Percentiles rank a stretch among this genome's conserved stretches.
Conservation (phyloP, 2,888 invertebrate species). For the Macrophya annulata region DNA sequence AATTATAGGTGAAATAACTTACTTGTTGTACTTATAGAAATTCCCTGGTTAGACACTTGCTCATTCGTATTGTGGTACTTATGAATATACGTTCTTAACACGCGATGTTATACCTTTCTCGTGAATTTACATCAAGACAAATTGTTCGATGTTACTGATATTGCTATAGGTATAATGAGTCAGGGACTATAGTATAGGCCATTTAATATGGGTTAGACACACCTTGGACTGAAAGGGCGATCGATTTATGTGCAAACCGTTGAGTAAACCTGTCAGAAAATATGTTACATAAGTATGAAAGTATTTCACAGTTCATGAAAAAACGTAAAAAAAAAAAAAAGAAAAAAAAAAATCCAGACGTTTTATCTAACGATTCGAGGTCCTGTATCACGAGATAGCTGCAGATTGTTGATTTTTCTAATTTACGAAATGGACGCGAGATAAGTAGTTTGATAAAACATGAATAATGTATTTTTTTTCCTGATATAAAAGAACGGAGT, state of each 20-base stretch:
- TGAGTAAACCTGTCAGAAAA: not conserved
- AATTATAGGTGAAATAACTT: not conserved
- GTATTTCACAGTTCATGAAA: not conserved
- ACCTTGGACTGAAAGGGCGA: conserved; percentile 11
- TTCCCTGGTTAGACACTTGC: not conserved
- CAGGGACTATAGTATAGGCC: not conserved
- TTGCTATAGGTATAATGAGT: not conserved
- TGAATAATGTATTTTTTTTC: not conserved
- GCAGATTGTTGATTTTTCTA: not conserved
- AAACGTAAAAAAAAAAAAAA: not conserved
- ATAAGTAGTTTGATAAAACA: not conserved
- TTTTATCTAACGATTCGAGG: not conserved
- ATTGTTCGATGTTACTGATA: not conserved
- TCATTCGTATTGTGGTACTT: not conserved
- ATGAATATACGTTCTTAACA: not conserved
- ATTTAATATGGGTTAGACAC: not conserved
- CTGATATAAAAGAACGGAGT: not conserved
- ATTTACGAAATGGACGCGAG: conserved; percentile 32
- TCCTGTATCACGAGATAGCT: not conserved
- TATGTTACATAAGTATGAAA: not conserved
- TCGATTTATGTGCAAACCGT: conserved; percentile 25
- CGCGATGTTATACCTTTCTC: conserved; percentile 30
- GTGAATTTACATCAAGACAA: conserved; percentile 14
- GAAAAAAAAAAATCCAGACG: not conserved
- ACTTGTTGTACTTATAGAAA: not conserved